Base-by-base conservation (phyloP, 2,113 vertebrate species). In the Caretta caretta region DNA sequence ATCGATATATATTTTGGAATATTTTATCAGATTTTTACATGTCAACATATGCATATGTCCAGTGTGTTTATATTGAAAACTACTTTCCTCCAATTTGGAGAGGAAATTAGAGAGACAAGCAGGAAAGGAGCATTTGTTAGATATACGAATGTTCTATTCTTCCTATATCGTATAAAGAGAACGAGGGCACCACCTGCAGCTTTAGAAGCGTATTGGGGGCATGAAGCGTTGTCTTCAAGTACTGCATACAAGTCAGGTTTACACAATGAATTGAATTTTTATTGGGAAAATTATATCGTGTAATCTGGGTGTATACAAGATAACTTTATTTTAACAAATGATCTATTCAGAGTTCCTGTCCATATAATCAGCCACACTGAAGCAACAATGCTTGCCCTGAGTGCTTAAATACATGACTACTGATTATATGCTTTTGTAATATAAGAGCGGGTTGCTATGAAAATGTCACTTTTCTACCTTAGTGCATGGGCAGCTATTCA, bases 171-270 rank as follows among this genome's bases (percentile, higher is more conserved):
- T 62, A 53, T 31, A 82, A 80, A 90, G 92, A 92, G 96, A 96
- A 75, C 93, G 72, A 90, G 92, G 92, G 96, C 89, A 92, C 92
- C 96, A 93, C 86, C 97, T 97, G 95, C 95, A 90, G 92, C 80
- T 90, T 25, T 10, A 88, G 51, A 96, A 51, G 87, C 29, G 27
- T 31, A 84, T 90, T 88, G 51, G 79, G 62, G 87, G 95, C 95
- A 91, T 4, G 46, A 91, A 81, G 89, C 53, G 25, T 16, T 84
- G 79, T 87, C 83, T 93, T 94, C 96, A 96, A 97, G 95, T 88
- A 92, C 81, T 94, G 89, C 92, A 85, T 79, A 81, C 57, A 81
- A 88, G 57, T n/a, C 56, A 80, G 92, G 80, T 51, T 83, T 38
- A 29, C 78, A n/a, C 42, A 89, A 81, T 31, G 79, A 83, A n/a